These are phyloP conservation scores for Oncorhynchus keta DNA, from an alignment of 2,113 vertebrate species.

Conservation along the genomic window DNA sequence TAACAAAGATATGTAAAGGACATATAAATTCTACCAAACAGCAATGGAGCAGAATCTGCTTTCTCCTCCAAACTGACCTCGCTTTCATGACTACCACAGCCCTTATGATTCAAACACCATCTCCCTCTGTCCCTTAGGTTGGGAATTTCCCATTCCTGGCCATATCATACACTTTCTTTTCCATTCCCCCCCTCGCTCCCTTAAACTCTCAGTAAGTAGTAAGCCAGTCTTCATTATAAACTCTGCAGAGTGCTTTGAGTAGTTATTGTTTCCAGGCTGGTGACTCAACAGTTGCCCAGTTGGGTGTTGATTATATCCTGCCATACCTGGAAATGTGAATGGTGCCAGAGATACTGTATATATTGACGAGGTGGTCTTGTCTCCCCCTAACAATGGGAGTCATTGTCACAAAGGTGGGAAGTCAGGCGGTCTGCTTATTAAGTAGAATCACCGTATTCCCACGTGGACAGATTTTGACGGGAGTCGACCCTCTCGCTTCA, in stretches of 20 bases:
- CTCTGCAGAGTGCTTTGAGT: not conserved
- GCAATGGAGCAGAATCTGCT: not conserved
- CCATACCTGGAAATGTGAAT: no score
- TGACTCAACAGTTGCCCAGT: no score
- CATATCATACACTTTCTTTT: not conserved
- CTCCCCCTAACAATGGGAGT: no score
- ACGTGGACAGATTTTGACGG: no score
- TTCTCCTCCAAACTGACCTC: not conserved
- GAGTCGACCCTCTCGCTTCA: no score
- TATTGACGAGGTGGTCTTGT: no score
- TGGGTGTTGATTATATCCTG: slow-evolving; percentile 4
- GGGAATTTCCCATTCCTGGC: not conserved
- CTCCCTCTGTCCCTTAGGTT: not conserved
- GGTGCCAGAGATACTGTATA: not conserved
- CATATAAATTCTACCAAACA: not conserved
- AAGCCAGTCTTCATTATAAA: slow-evolving; percentile 1
- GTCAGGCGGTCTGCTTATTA: no score
- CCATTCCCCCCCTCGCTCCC: not conserved
- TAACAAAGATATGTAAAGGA: no score
- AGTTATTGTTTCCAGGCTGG: slow-evolving; percentile 1
- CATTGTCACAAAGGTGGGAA: no score
- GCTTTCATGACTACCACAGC: not conserved
- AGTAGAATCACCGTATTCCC: no score
- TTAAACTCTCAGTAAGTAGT: not conserved
- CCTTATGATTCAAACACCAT: not conserved